phyloP scores from a whole-genome alignment of 2,888 invertebrate genomes.

The Drosophila nr. perissopoda region DNA sequence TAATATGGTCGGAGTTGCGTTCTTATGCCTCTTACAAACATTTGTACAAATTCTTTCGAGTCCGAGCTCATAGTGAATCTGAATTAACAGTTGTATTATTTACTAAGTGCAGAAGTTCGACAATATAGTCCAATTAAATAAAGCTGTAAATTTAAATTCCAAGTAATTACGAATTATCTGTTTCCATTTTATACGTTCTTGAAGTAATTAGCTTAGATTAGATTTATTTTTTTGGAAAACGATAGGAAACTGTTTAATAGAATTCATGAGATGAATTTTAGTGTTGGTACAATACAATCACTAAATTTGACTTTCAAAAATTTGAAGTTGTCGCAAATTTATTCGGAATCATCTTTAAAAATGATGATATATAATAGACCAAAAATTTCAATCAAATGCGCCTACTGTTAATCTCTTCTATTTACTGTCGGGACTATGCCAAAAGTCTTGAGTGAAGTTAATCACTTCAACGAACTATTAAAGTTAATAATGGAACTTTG shows the following conservation, averaged over 20 bases:
- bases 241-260: background rate
- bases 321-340: background rate
- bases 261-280: background rate
- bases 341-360: background rate
- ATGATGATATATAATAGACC: too few species aligned
- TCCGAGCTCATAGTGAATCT: background rate
- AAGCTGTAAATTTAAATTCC: background rate
- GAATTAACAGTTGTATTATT: background rate
- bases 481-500: background rate
- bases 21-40: background rate
- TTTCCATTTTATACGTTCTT: background rate
- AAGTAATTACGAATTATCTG: background rate
- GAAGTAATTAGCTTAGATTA: background rate
- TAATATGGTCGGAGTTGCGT: background rate
- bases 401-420: background rate
- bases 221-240: background rate
- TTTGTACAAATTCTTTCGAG: background rate
- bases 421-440: background rate
- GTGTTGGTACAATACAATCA: background rate
- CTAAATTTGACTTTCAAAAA: background rate
- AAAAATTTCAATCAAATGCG: background rate
- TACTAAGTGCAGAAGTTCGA: background rate
- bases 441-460: background rate
- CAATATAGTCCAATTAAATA: background rate
- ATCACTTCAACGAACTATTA: background rate